Evolutionary conservation across 2,888 invertebrate species (phyloP).

Genomic region (Drosophila multiciliata): DNA sequence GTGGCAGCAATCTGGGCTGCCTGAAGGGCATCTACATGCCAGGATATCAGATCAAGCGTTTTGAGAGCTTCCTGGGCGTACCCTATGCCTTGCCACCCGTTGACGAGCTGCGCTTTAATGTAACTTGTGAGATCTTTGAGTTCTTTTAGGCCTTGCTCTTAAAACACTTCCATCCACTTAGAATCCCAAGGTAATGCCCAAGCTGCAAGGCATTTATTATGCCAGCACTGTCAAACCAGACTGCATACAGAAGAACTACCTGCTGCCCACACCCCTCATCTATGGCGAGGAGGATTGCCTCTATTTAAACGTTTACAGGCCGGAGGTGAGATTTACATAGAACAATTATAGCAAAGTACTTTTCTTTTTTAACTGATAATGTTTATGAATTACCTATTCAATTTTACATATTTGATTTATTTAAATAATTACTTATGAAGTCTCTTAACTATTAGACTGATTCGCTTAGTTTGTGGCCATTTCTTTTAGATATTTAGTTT

Average conservation of each 20-base stretch:
- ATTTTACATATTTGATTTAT: neutral
- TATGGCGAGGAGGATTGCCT: conserved; percentile 86
- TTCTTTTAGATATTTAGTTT: neutral
- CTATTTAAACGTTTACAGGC: conserved; percentile 85
- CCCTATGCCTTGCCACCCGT: conserved; percentile 84
- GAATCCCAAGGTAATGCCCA: conserved; percentile 80
- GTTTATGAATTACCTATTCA: neutral
- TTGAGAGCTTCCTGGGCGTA: conserved; percentile 83
- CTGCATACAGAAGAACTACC: conserved; percentile 86
- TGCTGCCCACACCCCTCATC: conserved; percentile 80
- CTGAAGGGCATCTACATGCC: conserved; percentile 75
- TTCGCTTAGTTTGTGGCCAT: neutral
- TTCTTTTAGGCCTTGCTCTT: neutral
- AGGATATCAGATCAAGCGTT: conserved; percentile 75
- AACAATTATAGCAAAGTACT: neutral
- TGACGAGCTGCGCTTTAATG: conserved; percentile 82
- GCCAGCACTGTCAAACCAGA: conserved; percentile 82
- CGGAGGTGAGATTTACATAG: conserved; percentile 35
- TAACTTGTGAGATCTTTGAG: conserved; percentile 55
- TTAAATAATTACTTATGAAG: neutral
- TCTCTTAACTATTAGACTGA: neutral
- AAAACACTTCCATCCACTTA: conserved; percentile 30
- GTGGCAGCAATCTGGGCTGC: conserved; percentile 73
- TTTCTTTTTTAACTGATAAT: neutral
- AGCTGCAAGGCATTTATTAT: conserved; percentile 70